These are phyloP conservation scores for Gopherus flavomarginatus DNA, from an alignment of 2,113 vertebrate species.

Conservation along the genomic window DNA sequence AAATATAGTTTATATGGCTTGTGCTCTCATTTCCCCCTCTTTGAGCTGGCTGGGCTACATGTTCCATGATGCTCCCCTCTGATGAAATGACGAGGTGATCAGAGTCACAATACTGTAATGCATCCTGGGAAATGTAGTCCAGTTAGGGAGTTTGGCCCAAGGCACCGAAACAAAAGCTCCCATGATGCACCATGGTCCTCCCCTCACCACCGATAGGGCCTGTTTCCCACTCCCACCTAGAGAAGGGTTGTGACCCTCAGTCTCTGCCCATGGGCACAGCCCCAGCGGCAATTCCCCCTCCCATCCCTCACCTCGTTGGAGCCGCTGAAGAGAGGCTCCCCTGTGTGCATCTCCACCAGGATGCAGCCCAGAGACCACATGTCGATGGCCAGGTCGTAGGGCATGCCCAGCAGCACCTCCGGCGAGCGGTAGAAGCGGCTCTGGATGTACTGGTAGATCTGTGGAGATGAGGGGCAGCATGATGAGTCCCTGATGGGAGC, in stretches of 20 bases:
- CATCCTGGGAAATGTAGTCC: neutral
- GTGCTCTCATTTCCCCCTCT: neutral
- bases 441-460: slow-evolving; percentile 98
- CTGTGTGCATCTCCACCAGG: slow-evolving; percentile 96
- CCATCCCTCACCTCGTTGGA: slow-evolving; percentile 88
- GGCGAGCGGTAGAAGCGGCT: slow-evolving; percentile 95
- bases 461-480: neutral
- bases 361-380: slow-evolving; percentile 97
- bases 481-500: neutral
- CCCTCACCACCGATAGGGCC: neutral
- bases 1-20: neutral
- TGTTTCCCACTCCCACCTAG: neutral
- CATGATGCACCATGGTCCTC: neutral
- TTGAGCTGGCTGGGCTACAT: neutral
- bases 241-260: neutral
- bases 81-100: neutral
- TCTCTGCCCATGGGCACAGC: neutral
- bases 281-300: neutral
- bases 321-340: slow-evolving; percentile 94
- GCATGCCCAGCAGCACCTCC: slow-evolving; percentile 93
- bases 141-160: neutral
- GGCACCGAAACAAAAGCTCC: neutral
- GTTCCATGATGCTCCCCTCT: neutral
- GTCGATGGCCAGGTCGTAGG: slow-evolving; percentile 95
- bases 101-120: neutral